Conservation (phyloP, 2,113 vertebrate genomes). For the Chionomys nivalis region DNA sequence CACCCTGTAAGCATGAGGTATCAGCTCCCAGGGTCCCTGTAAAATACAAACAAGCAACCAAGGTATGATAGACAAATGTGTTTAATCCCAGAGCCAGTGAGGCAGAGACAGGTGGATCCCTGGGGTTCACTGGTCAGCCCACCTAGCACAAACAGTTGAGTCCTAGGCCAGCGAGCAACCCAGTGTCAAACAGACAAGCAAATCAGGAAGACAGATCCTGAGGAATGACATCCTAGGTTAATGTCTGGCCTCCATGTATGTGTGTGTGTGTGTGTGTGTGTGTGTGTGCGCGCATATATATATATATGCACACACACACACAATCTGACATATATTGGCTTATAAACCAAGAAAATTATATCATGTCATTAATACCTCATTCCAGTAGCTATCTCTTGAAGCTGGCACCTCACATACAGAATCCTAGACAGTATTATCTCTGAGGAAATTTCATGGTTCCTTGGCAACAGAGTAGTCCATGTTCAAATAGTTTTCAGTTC, state of each 20-base stretch:
- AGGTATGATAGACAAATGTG: background rate
- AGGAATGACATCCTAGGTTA: background rate
- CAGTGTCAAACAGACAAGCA: background rate
- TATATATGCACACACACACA: background rate
- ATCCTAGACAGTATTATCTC: background rate
- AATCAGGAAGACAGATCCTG: background rate
- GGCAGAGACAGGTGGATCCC: too few species aligned
- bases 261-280: too few species aligned
- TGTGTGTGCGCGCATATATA: fast-evolving
- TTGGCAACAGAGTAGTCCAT: background rate
- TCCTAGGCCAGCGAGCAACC: background rate
- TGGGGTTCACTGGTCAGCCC: background rate
- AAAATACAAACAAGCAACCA: background rate
- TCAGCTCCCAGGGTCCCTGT: too few species aligned
- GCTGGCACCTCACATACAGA: background rate
- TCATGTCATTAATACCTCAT: background rate
- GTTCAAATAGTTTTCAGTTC: background rate
- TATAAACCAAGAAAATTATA: background rate
- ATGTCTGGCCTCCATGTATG: background rate
- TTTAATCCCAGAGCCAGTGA: too few species aligned
- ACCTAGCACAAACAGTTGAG: background rate
- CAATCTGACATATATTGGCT: background rate
- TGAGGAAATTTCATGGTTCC: background rate
- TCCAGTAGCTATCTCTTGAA: too few species aligned
- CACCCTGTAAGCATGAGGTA: background rate